Evolutionary conservation across 2,888 invertebrate species (phyloP).

Genomic region (Hedya salicella): DNA sequence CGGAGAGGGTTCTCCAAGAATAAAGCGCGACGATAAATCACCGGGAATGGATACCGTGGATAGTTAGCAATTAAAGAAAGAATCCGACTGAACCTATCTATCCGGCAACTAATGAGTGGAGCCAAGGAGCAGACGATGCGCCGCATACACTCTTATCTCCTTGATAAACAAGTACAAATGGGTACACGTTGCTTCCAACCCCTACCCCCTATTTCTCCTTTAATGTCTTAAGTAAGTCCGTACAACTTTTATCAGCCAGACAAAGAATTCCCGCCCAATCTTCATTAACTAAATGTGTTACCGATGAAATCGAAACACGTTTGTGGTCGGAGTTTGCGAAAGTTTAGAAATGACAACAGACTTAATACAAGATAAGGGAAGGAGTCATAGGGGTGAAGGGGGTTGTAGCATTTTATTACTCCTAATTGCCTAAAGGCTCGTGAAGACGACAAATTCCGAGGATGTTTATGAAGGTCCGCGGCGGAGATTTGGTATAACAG

Average conservation of each 20-base stretch:
- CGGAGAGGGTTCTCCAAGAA: slow-evolving; percentile 52
- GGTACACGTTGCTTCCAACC: slow-evolving; percentile 74
- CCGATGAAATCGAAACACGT: slow-evolving; percentile 54
- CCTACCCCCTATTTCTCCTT: slow-evolving; percentile 69
- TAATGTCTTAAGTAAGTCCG: slow-evolving; percentile 73
- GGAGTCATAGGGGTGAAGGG: slow-evolving; percentile 45
- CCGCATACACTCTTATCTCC: slow-evolving; percentile 74
- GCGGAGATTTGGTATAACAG: slow-evolving; percentile 65
- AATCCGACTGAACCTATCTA: slow-evolving; percentile 72
- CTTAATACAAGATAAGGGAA: slow-evolving; percentile 43
- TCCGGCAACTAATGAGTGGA: slow-evolving; percentile 74
- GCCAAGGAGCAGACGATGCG: slow-evolving; percentile 63
- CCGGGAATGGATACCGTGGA: slow-evolving; percentile 59
- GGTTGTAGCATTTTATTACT: slow-evolving; percentile 51
- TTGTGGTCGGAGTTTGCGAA: slow-evolving; percentile 42
- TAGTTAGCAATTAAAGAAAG: slow-evolving; percentile 73
- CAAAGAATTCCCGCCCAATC: slow-evolving; percentile 62
- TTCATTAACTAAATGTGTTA: slow-evolving; percentile 69
- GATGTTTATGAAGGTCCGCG: slow-evolving; percentile 68
- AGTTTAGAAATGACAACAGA: slow-evolving; percentile 48
- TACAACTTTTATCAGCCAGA: slow-evolving; percentile 70
- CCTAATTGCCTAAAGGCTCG: slow-evolving; percentile 55
- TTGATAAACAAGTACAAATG: slow-evolving; percentile 82
- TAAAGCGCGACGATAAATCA: slow-evolving; percentile 66
- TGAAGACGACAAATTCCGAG: slow-evolving; percentile 56